These are phyloP conservation scores for Diabrotica virgifera DNA, from an alignment of 1,140 invertebrate genomes.

Conservation along the genomic window DNA sequence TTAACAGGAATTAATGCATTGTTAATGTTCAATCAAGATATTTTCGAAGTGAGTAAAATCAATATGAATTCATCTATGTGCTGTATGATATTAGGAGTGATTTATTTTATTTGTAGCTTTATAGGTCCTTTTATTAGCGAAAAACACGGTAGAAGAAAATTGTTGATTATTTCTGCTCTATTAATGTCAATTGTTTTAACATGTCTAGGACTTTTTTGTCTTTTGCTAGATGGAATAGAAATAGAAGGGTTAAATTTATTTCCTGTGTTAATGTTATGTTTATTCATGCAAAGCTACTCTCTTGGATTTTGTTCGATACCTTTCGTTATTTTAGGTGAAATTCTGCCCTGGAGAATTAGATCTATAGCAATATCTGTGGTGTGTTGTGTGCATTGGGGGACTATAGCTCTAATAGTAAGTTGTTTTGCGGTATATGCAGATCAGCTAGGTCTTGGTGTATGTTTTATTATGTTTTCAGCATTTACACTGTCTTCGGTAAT, in stretches of 20 bases:
- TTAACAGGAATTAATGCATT: constrained; percentile 79
- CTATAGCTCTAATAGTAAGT: constrained; percentile 76
- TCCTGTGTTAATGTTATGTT: not conserved
- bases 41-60: constrained; percentile 63
- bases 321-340: not conserved
- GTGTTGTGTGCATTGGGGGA: constrained; percentile 71
- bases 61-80: constrained; percentile 56
- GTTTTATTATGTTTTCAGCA: constrained; percentile 76
- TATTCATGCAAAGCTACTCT: not conserved
- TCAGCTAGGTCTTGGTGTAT: constrained; percentile 62
- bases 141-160: constrained; percentile 64
- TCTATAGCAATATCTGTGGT: not conserved
- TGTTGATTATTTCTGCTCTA: constrained; percentile 66
- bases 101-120: constrained; percentile 65
- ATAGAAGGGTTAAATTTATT: not conserved
- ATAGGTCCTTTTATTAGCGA: constrained; percentile 72
- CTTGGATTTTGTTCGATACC: not conserved
- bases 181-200: constrained; percentile 53
- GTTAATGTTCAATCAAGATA: constrained; percentile 73
- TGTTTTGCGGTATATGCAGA: constrained; percentile 62
- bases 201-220: constrained; percentile 37
- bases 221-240: constrained; percentile 22
- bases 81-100: constrained; percentile 74
- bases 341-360: not conserved
- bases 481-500: constrained; percentile 61